Base-by-base conservation (phyloP, 2,797 vertebrate genomes). In the Enoplosus armatus region DNA sequence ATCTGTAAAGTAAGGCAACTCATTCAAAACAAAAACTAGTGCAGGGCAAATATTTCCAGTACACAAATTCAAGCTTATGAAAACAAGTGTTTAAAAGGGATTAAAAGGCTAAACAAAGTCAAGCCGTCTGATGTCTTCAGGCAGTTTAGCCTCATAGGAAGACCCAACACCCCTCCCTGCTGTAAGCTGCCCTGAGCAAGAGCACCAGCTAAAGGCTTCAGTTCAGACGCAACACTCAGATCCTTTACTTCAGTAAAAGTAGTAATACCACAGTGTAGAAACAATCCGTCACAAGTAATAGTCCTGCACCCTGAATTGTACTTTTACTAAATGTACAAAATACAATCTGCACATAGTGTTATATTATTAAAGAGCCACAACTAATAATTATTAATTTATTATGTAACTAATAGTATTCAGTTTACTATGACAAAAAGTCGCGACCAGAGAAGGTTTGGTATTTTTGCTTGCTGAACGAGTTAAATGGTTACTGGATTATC, bases 21-120 rank as follows among this genome's bases (percentile, higher is more conserved):
- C n/a, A 24, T 70, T 53, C 27, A 53, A 5, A 61, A 35, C 22
- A 56, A 22, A 50, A 26, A 22, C 22, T 3, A n/a, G 3, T 18
- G 14, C 8, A 12, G 8, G 22, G 26, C n/a, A 9, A 26, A 67
- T 51, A 14, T 43, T 59, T 66, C n/a, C 27, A 39, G 2, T 26
- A 16, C 26, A 22, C 24, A 69, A 37, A 27, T 39, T 45, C 58
- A 67, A 56, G 3, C 18, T 39, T 61, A 37, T 60, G 26, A 26
- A 70, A 64, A 16, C 35, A 35, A 6, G 53, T 31, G 54, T 56
- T 65, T 55, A 41, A 41, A 60, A 20, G 58, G 18, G 58, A 80
- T 80, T 55, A 48, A 64, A 64, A 50, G 51, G 41, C 39, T 48
- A 37, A 48, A 26, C 18, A 54, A 67, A 68, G 33, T 69, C 24